Evolutionary conservation across 2,888 invertebrate genomes (phyloP).

Genomic region (Beris chalybata): DNA sequence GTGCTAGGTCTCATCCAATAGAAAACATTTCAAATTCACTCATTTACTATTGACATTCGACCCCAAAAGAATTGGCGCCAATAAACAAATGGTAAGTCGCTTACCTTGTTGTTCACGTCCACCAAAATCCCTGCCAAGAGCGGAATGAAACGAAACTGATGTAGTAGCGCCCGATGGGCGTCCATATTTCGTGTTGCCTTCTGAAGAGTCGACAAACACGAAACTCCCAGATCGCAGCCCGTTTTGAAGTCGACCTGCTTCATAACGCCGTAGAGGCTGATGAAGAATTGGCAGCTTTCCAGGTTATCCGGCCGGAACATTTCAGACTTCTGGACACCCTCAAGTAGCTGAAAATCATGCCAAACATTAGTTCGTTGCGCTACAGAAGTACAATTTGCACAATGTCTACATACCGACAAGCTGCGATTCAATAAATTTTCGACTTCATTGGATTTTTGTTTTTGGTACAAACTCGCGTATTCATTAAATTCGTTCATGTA

Average conservation of each 20-base stretch:
- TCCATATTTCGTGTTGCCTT: slow-evolving; percentile 50
- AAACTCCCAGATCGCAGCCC: slow-evolving; percentile 48
- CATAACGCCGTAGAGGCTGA: slow-evolving; percentile 51
- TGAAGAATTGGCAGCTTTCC: slow-evolving; percentile 51
- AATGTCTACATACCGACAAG: slow-evolving; percentile 43
- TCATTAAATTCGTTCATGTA: slow-evolving; percentile 32
- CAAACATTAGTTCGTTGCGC: background rate
- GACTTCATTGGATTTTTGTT: slow-evolving; percentile 47
- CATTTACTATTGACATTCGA: too few species aligned
- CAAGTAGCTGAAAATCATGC: slow-evolving; percentile 40
- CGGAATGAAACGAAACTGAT: slow-evolving; percentile 51
- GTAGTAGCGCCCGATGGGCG: slow-evolving; percentile 47
- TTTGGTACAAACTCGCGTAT: slow-evolving; percentile 42
- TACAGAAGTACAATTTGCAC: background rate
- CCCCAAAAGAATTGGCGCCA: too few species aligned
- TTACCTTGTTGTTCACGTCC: slow-evolving; percentile 43
- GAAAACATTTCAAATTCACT: too few species aligned
- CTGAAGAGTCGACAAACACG: slow-evolving; percentile 49
- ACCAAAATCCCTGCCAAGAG: slow-evolving; percentile 47
- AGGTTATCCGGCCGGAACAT: slow-evolving; percentile 45
- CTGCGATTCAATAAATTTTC: slow-evolving; percentile 50
- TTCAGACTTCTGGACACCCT: slow-evolving; percentile 40
- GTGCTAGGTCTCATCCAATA: too few species aligned
- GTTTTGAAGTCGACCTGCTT: slow-evolving; percentile 45
- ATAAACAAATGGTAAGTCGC: too few species aligned